Base-by-base conservation (phyloP, 2,888 invertebrate species). In the Folsomia manolachei region DNA sequence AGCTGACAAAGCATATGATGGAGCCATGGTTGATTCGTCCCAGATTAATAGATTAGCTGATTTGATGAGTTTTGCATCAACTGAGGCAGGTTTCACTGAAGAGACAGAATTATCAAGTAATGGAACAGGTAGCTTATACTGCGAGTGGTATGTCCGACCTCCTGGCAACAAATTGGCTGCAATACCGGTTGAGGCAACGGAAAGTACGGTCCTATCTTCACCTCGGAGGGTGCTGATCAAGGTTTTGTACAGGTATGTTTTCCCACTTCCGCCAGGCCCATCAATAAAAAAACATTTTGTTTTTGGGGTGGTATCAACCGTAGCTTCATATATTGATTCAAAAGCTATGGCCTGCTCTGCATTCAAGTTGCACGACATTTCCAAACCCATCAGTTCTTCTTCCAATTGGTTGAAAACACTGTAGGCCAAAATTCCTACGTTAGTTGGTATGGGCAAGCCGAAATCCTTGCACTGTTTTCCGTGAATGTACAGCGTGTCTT, bases 231-330 rank as follows among this genome's bases (percentile, higher is more conserved):
- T 24, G 61, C 71, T 60, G 2, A 75, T 71, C 4, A 82, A 60
- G 7, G 80, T 79, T 56, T 78, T 80, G 70, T 82, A 83, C 0
- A 84, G 71, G 72, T 79, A 84, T 1, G 84, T 85, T 79, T 85
- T 85, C 1, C 84, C 84, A 23, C 83, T 82, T 19, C 84, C 85
- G 2, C 83, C 84, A 1, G 84, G 83, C 18, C 83, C 84, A 78
- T 85, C 84, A 9, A 84, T 67, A 74, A 83, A 83, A 61, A 82
- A 76, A 51, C 73, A 71, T 64, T 63, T 63, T 2, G 1, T 14
- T 1, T 64, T 21, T 4, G 7, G 9, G 1, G 23, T 25, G 51
- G 26, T 52, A 56, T 69, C 23, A 14, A 52, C 64, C 0, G 62
- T 27, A 24, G 70, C 70, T 19, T 1, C 18, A 52, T 65, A 27